Evolutionary conservation across 2,888 invertebrate species (phyloP), one percentile per base, ranked within the genome.

Genomic region (Pyrocoelia pectoralis): DNA sequence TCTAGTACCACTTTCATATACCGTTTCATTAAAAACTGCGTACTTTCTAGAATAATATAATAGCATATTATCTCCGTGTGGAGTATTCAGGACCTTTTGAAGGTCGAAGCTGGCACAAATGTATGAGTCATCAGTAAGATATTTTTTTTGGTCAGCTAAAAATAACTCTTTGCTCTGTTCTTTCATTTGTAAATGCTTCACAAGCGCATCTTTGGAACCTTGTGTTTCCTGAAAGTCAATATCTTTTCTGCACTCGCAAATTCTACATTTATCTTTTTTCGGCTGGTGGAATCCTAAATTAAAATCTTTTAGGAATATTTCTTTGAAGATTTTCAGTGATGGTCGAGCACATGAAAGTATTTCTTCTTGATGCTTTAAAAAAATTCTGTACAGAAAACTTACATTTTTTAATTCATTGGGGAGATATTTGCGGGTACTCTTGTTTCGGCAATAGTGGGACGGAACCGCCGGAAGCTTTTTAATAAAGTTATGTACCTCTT

Each of bases 1-100:
- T 66, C 61, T 51, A 8, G 66, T 66, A 15, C 70, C 29, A 70
- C 64, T n/a, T n/a, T n/a, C n/a, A n/a, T n/a, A n/a, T n/a, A n/a
- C n/a, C n/a, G n/a, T n/a, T n/a, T n/a, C n/a, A 63, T 74, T 73
- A 54, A 68, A 70, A 15, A 70, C 56, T 38, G 70, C n/a, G n/a
- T n/a, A n/a, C n/a, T n/a, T n/a, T n/a, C n/a, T n/a, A n/a, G n/a
- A n/a, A n/a, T n/a, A n/a, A n/a, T n/a, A n/a, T n/a, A n/a, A n/a
- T n/a, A n/a, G n/a, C n/a, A n/a, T n/a, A n/a, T n/a, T n/a, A n/a
- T n/a, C n/a, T n/a, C n/a, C n/a, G n/a, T n/a, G n/a, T n/a, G n/a
- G n/a, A n/a, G n/a, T n/a, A n/a, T n/a, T n/a, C n/a, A n/a, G n/a
- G n/a, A n/a, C n/a, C n/a, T n/a, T n/a, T n/a, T n/a, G n/a, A n/a